phyloP scores from a whole-genome alignment of 1,140 invertebrate genomes.

The Brachionus asplanchnoidis region DNA sequence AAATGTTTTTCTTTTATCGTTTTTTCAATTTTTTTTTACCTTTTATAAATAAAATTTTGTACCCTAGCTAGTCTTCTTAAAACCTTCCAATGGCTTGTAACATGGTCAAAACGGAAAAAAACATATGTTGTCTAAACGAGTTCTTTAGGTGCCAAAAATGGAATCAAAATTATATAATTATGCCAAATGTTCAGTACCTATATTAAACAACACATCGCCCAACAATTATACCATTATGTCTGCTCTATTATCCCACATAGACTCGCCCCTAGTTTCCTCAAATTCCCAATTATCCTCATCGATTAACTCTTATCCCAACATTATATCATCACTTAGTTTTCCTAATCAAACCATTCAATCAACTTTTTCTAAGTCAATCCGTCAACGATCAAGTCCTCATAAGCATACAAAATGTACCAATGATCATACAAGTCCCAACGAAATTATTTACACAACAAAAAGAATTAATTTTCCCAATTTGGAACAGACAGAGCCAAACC shows the following conservation, averaged over 20 bases:
- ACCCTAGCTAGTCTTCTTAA: background rate
- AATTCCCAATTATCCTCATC: background rate
- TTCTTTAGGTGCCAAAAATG: background rate
- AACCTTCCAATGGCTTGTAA: background rate
- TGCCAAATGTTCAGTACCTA: constrained; percentile 28
- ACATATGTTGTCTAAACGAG: background rate
- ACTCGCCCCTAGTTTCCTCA: background rate
- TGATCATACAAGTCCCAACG: background rate
- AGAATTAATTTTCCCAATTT: background rate
- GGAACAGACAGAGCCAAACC: background rate
- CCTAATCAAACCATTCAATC: constrained; percentile 23
- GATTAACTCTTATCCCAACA: background rate
- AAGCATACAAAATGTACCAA: background rate
- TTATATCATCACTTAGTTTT: constrained; percentile 9
- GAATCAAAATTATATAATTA: constrained; percentile 28
- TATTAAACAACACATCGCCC: background rate
- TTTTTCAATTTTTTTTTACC: background rate
- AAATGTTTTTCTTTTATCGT: background rate
- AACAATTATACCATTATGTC: constrained; percentile 37
- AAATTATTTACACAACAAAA: constrained; percentile 25
- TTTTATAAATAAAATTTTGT: background rate
- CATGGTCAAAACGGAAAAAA: background rate
- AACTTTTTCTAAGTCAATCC: background rate
- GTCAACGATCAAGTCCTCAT: background rate
- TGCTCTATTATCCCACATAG: constrained; percentile 26